A percentile compares a stretch with the other conserved stretches of the same genome.
These are phyloP conservation scores for Achlya flavicornis DNA, from an alignment of 2,888 invertebrate species.

Conservation along the genomic window DNA sequence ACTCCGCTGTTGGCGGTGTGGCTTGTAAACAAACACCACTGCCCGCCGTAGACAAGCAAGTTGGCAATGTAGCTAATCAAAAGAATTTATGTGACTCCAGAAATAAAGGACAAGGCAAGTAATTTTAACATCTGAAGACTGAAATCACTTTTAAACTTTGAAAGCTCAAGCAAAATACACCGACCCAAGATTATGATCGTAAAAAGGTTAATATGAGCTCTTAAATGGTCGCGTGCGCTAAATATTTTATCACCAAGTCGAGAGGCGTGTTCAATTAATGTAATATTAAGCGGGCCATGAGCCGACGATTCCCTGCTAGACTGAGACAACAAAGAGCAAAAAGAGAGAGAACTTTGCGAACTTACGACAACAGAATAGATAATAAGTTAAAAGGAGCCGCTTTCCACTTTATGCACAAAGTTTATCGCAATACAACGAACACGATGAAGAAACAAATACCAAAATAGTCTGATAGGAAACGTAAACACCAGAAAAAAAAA, in stretches of 20 bases:
- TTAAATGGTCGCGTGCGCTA: slow-evolving; percentile 23
- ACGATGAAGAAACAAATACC: not conserved
- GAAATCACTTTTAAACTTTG: slow-evolving; percentile 1
- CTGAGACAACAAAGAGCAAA: slow-evolving; percentile 43
- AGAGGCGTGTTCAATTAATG: slow-evolving; percentile 52
- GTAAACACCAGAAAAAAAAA: slow-evolving; percentile 1
- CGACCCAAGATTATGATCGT: slow-evolving; percentile 21
- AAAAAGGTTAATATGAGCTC: slow-evolving; percentile 26
- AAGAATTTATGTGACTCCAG: slow-evolving; percentile 43
- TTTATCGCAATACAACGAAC: slow-evolving; percentile 21
- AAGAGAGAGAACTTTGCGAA: slow-evolving; percentile 43
- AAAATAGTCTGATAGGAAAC: not conserved
- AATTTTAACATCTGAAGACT: slow-evolving; percentile 21
- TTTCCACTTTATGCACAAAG: slow-evolving; percentile 29
- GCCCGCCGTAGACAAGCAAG: slow-evolving; percentile 49
- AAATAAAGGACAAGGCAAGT: slow-evolving; percentile 41
- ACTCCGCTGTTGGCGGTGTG: slow-evolving; percentile 44
- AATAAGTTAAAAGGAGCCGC: slow-evolving; percentile 35
- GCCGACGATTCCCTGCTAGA: slow-evolving; percentile 35
- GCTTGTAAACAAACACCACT: slow-evolving; percentile 64
- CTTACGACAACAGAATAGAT: slow-evolving; percentile 49
- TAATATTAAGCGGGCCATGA: slow-evolving; percentile 51
- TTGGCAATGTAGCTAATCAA: slow-evolving; percentile 54
- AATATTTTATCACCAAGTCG: slow-evolving; percentile 44
- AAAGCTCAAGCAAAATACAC: slow-evolving; percentile 28